Evolutionary conservation across 1,140 invertebrate genomes (phyloP), one percentile per base, ranked within the genome.

Genomic region (Aplysia californica): DNA sequence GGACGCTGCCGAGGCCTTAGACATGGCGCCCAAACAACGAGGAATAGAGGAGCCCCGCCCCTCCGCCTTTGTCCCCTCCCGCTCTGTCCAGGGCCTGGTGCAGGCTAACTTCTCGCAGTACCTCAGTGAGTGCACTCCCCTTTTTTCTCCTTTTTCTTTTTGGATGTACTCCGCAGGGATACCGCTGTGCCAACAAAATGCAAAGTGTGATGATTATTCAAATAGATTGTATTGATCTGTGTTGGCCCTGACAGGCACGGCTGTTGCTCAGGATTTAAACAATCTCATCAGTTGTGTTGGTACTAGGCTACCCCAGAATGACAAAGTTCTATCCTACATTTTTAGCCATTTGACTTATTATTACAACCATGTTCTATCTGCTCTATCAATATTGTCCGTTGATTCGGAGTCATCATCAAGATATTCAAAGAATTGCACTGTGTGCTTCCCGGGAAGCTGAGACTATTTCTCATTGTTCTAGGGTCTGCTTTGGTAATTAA

Each of bases 1-100:
- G n/a, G n/a, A 68, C 38, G 66, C n/a, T n/a, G 66, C 39, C 15
- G 66, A 68, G 20, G 66, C 66, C 39, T n/a, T 29, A 6, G 38
- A 68, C 3, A 68, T 68, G 38, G 15, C 66, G 21, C 2, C 2
- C n/a, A 6, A 23, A 1, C 1, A 15, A 26, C 2, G 3, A 68
- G 5, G 18, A 68, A 44, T n/a, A n/a, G 39, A 68, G 23, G 66
- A 44, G 5, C 31, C 23, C 3, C 36, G 36, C 6, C 18, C 66
- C 18, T 29, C n/a, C 21, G 38, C 66, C 3, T 68, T 68, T 44
- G 23, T 68, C 6, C 1, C 23, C 10, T 68, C 66, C 23, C 66
- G 66, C 3, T 68, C 66, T 44, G 38, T 68, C 26, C 39, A 68
- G 50, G 26, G 26, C 2, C 38, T 68, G 35, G 18, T 26, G 21